phyloP scores from a whole-genome alignment of 2,888 invertebrate species.

The Pyralis farinalis region DNA sequence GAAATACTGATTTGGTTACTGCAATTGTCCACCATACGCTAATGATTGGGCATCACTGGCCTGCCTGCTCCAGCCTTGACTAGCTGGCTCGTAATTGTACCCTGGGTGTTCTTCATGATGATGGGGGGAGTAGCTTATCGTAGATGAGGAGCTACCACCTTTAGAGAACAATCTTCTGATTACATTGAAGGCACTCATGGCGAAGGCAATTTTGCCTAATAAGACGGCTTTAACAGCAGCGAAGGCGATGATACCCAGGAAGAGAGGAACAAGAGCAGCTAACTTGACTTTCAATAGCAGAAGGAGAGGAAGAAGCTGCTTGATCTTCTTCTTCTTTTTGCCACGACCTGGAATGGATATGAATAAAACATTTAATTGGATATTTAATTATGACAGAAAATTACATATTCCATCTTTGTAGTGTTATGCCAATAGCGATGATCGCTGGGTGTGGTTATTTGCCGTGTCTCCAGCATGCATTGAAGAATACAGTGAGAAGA shows the following conservation, averaged over 20 bases:
- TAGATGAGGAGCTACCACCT: slow-evolving; percentile 44
- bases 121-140: slow-evolving; percentile 83
- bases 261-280: slow-evolving; percentile 88
- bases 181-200: slow-evolving; percentile 85
- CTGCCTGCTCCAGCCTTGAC: slow-evolving; percentile 83
- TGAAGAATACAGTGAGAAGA: no score
- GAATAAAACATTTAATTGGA: no score
- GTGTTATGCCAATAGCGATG: no score
- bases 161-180: slow-evolving; percentile 85
- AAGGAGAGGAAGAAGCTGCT: slow-evolving; percentile 87
- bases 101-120: slow-evolving; percentile 81
- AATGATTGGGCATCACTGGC: slow-evolving; percentile 84
- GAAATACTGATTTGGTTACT: slow-evolving; percentile 30
- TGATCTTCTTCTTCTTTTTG: slow-evolving; percentile 90
- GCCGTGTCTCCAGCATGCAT: no score
- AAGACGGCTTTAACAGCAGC: slow-evolving; percentile 92
- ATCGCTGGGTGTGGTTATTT: no score
- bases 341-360: slow-evolving; percentile 82
- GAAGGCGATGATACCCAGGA: slow-evolving; percentile 87
- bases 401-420: no score
- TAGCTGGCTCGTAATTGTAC: slow-evolving; percentile 74
- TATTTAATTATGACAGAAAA: no score
- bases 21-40: slow-evolving; percentile 81
- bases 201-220: slow-evolving; percentile 91
- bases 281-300: slow-evolving; percentile 89